Conservation (phyloP, 2,888 invertebrate genomes). For the Aspidapion aeneum region DNA sequence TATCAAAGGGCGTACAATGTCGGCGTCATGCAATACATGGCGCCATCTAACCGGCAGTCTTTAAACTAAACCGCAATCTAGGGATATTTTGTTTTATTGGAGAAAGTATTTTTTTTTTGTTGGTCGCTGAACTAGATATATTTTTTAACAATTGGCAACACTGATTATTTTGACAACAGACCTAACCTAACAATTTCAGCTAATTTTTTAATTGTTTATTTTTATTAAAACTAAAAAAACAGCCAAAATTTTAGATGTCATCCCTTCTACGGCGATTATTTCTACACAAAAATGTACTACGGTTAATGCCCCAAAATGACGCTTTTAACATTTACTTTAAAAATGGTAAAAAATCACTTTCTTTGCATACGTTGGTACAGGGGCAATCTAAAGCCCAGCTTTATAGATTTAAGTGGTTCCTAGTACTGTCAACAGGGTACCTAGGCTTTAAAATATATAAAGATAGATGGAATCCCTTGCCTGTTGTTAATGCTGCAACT, state of each 20-base stretch:
- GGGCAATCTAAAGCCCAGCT: background rate
- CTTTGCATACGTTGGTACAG: slow-evolving; percentile 2
- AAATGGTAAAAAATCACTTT: background rate
- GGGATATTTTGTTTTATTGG: background rate
- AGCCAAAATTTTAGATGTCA: slow-evolving; percentile 19
- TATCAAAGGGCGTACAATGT: background rate
- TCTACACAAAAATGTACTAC: slow-evolving; percentile 16
- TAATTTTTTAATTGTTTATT: background rate
- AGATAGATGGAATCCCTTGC: slow-evolving; percentile 40
- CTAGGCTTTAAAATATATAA: slow-evolving; percentile 53
- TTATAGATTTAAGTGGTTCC: slow-evolving; percentile 27
- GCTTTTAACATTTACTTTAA: background rate
- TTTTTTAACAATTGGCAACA: background rate
- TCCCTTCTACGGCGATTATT: slow-evolving; percentile 21
- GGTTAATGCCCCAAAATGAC: slow-evolving; percentile 3
- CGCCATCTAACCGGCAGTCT: background rate
- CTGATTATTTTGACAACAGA: background rate
- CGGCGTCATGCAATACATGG: background rate
- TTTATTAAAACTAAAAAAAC: background rate
- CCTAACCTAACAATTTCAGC: background rate
- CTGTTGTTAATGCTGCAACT: slow-evolving; percentile 44
- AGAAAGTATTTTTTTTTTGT: too few relatives aligned
- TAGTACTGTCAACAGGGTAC: slow-evolving; percentile 46
- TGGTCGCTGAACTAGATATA: too few relatives aligned
- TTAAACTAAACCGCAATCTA: background rate